Conservation (phyloP, 2,888 invertebrate genomes). For the Raillietiella orientalis region DNA sequence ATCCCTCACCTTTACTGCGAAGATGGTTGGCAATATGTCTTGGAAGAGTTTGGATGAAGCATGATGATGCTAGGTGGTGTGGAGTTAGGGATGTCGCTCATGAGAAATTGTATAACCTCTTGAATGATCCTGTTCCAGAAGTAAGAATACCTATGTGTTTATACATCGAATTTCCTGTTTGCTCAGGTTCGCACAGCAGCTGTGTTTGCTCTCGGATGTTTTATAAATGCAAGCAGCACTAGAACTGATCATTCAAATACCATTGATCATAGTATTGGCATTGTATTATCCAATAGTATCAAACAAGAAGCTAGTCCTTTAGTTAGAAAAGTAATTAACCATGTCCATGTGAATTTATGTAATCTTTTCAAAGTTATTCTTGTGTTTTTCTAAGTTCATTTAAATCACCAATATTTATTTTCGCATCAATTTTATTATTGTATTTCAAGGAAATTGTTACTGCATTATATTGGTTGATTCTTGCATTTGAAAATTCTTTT, state of each 20-base stretch:
- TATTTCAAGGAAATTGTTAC: constrained; percentile 30
- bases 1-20: constrained; percentile 26
- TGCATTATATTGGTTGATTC: constrained; percentile 50
- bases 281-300: constrained; percentile 43
- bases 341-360: constrained; percentile 4
- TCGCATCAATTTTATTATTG: constrained; percentile 6
- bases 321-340: constrained; percentile 27
- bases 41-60: constrained; percentile 62
- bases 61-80: constrained; percentile 65
- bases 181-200: constrained; percentile 52
- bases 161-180: constrained; percentile 1
- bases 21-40: constrained; percentile 79
- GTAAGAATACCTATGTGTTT: constrained; percentile 15
- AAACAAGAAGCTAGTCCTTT: constrained; percentile 54
- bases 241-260: constrained; percentile 74
- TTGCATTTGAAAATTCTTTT: constrained; percentile 62
- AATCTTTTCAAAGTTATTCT: constrained; percentile 25
- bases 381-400: constrained; percentile 52
- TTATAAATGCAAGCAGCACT: constrained; percentile 39
- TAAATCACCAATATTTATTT: no score
- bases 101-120: constrained; percentile 53
- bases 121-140: constrained; percentile 55
- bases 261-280: constrained; percentile 70
- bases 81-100: constrained; percentile 86
- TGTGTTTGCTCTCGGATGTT: constrained; percentile 78